Percentiles rank a stretch among this genome's conserved stretches.
Conservation (phyloP, 2,888 invertebrate species). For the Orthonevra nobilis region DNA sequence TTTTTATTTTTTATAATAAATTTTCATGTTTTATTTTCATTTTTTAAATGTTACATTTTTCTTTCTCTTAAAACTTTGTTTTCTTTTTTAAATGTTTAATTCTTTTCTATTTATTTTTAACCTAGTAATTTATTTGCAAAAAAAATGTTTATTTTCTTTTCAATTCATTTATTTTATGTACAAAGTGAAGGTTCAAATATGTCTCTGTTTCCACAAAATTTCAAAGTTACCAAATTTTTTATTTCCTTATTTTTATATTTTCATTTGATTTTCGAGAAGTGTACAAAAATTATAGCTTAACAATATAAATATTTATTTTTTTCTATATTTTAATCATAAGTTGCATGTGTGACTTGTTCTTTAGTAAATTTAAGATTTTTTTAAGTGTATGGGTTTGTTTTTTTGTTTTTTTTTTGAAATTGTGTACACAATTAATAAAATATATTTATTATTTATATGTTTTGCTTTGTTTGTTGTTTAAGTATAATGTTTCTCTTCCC, state of each 20-base stretch:
- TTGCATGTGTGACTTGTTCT: constrained; percentile 47
- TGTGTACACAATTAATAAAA: constrained; percentile 56
- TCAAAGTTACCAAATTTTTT: constrained; percentile 1
- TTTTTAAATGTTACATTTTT: constrained; percentile 42
- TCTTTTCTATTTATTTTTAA: constrained; percentile 5
- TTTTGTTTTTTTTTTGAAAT: constrained; percentile 39
- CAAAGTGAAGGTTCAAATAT: constrained; percentile 43
- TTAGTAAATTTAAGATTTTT: constrained; percentile 29
- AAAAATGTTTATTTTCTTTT: constrained; percentile 23
- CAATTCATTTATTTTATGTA: constrained; percentile 40
- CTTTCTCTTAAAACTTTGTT: background rate
- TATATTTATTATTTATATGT: constrained; percentile 30
- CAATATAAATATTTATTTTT: constrained; percentile 26
- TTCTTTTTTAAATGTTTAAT: background rate
- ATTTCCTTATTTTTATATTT: constrained; percentile 11
- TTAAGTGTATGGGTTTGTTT: background rate
- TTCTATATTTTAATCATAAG: constrained; percentile 62
- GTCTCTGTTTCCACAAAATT: constrained; percentile 8
- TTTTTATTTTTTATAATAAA: constrained; percentile 25
- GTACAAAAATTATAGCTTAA: constrained; percentile 69
- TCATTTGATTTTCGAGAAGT: constrained; percentile 47
- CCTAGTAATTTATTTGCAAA: constrained; percentile 10
- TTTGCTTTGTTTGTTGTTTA: constrained; percentile 4
- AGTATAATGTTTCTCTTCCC: constrained; percentile 53
- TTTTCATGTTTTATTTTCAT: constrained; percentile 1